These are phyloP conservation scores for Dioctria linearis DNA, from an alignment of 2,888 invertebrate species.

Conservation along the genomic window DNA sequence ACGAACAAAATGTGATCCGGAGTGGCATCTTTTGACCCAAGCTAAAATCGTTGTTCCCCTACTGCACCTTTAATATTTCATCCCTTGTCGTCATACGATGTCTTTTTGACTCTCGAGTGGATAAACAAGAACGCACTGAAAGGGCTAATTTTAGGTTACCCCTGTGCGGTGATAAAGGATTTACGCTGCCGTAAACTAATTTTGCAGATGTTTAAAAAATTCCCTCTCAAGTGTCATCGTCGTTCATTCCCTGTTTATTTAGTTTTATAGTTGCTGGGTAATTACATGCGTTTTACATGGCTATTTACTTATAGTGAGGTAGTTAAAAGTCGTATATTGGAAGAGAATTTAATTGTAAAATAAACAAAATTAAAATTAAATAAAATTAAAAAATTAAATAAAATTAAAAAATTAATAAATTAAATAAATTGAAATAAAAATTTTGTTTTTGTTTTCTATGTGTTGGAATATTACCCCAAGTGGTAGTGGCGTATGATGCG, in stretches of 20 bases:
- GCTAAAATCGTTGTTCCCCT: slow-evolving; percentile 54
- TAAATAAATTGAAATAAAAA: no score
- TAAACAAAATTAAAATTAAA: no score
- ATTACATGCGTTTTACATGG: slow-evolving; percentile 36
- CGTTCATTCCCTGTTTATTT: slow-evolving; percentile 32
- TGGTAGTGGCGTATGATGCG: no score
- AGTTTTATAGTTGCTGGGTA: slow-evolving; percentile 25
- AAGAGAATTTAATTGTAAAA: no score
- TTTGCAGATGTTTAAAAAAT: slow-evolving; percentile 61
- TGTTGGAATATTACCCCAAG: no score
- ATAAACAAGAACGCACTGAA: slow-evolving; percentile 60
- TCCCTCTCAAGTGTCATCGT: slow-evolving; percentile 41
- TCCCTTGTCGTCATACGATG: slow-evolving; percentile 55
- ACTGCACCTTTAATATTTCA: slow-evolving; percentile 58
- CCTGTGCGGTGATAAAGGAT: slow-evolving; percentile 61
- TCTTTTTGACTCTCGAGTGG: slow-evolving; percentile 62
- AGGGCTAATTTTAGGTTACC: slow-evolving; percentile 61
- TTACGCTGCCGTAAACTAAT: slow-evolving; percentile 60
- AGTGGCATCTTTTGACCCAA: slow-evolving; percentile 58
- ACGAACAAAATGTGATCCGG: slow-evolving; percentile 42
- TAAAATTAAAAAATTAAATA: no score
- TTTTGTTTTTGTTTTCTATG: no score
- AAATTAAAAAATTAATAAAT: no score
- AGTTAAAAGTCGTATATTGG: no score
- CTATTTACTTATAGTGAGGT: no score